Evolutionary conservation across 2,888 invertebrate species (phyloP), one percentile per base, ranked within the genome.

Genomic region (Amiota mariae): DNA sequence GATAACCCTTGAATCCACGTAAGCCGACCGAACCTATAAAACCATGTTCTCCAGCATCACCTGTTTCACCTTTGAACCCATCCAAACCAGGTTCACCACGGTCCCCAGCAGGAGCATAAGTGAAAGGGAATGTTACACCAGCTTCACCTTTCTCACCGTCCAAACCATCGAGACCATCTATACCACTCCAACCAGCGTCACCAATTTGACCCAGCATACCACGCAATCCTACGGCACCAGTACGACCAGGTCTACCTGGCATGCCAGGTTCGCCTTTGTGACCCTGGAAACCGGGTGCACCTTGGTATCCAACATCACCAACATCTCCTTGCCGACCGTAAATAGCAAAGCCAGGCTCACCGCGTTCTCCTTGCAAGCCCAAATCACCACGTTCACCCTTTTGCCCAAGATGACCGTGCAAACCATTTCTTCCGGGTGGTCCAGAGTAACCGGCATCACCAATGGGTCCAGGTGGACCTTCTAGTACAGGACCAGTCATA

Each of bases 351-450:
- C 89, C 89, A 1, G 77, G 0, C 64, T 93, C 94, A 76, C 95
- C 95, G 13, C 89, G 90, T 56, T 89, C 83, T 76, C 95, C 95
- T 88, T 92, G 93, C 0, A 85, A 76, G 4, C 95, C 95, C 1
- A 85, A 83, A 13, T 86, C 79, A 48, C 96, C 96, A 46, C 91
- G 92, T 1, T 88, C 82, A 18, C 96, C 96, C 78, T 92, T 91
- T 66, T 91, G 87, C 13, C 97, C 96, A 18, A 90, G 88, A 9
- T 85, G 75, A 24, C 96, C 94, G 20, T 89, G 88, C 9, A 87
- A 77, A 8, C 94, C 94, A 13, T 90, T 90, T 13, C 83, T 86
- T 12, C 94, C 94, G 1, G 88, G 87, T 11, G 82, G 86, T 11
- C 93, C 93, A 1, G 80, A 81, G 49, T 81, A 80, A 24, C 93